Percentiles rank a stretch among this genome's conserved stretches.
phyloP scores from a whole-genome alignment of 2,113 vertebrate species.

The Perca schrenkii region DNA sequence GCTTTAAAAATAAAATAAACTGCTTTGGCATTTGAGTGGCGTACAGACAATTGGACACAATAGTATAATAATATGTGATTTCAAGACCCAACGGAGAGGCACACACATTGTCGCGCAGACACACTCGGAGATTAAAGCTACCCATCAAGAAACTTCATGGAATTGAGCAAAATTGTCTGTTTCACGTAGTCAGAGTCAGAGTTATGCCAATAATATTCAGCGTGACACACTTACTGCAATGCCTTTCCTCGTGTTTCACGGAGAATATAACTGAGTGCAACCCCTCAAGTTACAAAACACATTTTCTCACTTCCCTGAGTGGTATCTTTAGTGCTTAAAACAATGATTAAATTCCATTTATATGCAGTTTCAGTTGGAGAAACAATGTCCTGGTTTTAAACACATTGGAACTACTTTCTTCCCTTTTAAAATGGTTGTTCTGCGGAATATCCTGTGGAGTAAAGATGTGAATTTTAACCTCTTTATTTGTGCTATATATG shows the following conservation, averaged over 20 bases:
- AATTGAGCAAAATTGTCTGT: slow-evolving; percentile 34
- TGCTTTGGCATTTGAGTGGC: slow-evolving; percentile 53
- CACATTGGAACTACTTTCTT: neutral
- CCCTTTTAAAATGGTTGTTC: neutral
- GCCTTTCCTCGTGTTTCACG: neutral
- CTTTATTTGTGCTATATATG: neutral
- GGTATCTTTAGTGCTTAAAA: neutral
- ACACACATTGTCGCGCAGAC: neutral
- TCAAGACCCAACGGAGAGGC: slow-evolving; percentile 26
- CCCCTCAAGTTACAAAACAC: slow-evolving; percentile 1
- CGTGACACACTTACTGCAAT: slow-evolving; percentile 24
- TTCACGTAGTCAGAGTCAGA: slow-evolving; percentile 20
- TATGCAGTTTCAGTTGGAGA: neutral
- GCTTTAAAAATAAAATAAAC: too few relatives aligned
- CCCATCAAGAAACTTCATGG: slow-evolving; percentile 15
- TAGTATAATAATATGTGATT: slow-evolving; percentile 70
- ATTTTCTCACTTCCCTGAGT: neutral
- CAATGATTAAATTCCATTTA: neutral
- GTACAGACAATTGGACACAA: slow-evolving; percentile 52
- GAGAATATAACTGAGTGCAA: neutral
- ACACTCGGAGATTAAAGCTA: slow-evolving; percentile 38
- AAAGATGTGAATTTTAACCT: neutral
- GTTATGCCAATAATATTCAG: slow-evolving; percentile 13
- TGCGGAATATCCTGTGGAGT: neutral
- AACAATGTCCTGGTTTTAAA: neutral